Conservation (phyloP, 2,113 vertebrate genomes). For the Thermophis baileyi region DNA sequence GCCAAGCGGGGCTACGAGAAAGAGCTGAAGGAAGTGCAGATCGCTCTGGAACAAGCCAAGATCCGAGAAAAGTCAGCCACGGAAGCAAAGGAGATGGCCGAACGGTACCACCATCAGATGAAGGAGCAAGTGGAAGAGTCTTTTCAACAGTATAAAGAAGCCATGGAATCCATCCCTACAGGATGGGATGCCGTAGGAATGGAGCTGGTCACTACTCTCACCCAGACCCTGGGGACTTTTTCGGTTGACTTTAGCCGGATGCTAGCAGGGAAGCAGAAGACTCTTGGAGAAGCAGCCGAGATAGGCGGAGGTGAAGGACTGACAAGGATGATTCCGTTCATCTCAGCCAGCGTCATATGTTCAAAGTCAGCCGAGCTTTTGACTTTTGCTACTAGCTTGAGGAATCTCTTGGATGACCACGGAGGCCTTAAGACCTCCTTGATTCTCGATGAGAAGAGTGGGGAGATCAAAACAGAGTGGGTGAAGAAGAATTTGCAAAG, state of each 20-base stretch:
- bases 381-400: neutral
- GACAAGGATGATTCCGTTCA: constrained; percentile 4
- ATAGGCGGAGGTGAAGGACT: no score
- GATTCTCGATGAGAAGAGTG: neutral
- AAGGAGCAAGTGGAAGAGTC: neutral
- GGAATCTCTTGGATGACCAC: neutral
- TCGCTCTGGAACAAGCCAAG: constrained; percentile 8
- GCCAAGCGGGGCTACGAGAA: constrained; percentile 24
- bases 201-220: constrained; percentile 23
- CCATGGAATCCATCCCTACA: constrained; percentile 13
- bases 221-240: neutral
- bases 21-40: constrained; percentile 1
- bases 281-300: accelerated
- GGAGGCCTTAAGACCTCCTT: neutral
- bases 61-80: neutral
- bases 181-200: constrained; percentile 40
- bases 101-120: neutral
- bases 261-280: neutral
- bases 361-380: constrained; percentile 20
- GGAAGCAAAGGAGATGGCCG: constrained; percentile 1
- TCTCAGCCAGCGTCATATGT: constrained; percentile 6
- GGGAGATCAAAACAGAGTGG: neutral
- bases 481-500: neutral
- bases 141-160: neutral
- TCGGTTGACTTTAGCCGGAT: neutral